phyloP scores from a whole-genome alignment of 2,113 vertebrate species.

The Corvus moneduloides region DNA sequence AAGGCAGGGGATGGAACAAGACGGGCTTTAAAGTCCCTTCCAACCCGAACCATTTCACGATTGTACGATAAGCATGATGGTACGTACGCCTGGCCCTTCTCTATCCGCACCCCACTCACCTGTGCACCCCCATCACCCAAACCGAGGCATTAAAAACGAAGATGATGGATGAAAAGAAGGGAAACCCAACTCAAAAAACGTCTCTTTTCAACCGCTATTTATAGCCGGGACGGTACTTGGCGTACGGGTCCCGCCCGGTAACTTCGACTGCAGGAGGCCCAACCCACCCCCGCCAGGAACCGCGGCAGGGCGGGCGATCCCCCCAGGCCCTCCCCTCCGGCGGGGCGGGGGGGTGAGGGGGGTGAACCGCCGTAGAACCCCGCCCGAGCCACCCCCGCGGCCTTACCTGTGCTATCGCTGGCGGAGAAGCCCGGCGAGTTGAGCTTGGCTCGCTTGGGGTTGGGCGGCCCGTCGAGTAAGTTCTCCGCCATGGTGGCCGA shows the following conservation, averaged over 20 bases:
- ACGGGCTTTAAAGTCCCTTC: background rate
- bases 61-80: background rate
- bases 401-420: conserved; percentile 91
- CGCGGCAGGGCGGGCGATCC: background rate
- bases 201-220: conserved; percentile 12
- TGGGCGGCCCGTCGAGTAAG: conserved; percentile 91
- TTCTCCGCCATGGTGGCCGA: conserved; percentile 89
- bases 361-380: background rate
- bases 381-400: background rate
- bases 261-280: conserved; percentile 9
- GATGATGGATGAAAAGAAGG: background rate
- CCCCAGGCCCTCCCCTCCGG: background rate
- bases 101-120: background rate
- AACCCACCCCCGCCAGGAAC: conserved; percentile 2
- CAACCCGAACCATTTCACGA: background rate
- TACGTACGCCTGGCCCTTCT: background rate
- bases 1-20: background rate
- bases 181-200: background rate
- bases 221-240: conserved; percentile 6
- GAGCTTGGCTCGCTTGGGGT: conserved; percentile 92
- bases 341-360: background rate
- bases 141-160: background rate
- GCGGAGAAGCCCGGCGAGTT: conserved; percentile 90
- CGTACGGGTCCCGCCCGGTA: conserved; percentile 10
- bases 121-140: background rate